Base-by-base conservation (phyloP, 2,888 invertebrate genomes). In the Drosophila parthenogenetica region DNA sequence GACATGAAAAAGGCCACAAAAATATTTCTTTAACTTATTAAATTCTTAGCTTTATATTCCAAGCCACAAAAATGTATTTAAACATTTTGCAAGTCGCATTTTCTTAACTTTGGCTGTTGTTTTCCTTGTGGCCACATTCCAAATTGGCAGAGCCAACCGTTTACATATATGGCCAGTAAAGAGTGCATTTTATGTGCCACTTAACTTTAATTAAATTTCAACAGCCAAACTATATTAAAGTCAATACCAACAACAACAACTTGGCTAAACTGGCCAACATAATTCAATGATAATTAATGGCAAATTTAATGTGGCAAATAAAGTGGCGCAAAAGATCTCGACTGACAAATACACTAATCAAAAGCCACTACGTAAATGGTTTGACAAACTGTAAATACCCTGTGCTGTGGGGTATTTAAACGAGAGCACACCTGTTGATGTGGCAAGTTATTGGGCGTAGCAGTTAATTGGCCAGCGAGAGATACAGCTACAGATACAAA, bases 221-320 rank as follows among this genome's bases (percentile, higher is more conserved):
- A 74, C 62, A 74, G 53, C 16, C 62, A 73, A 67, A 37, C 35
- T 10, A 8, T 14, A 17, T 53, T 16, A 46, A 42, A 64, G 40
- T n/a, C 32, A 51, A 48, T 16, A 43, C 40, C 45, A 68, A 22
- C 37, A 10, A 8, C 65, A 37, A 16, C 49, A 43, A 54, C 19
- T 48, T 40, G 29, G 37, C 22, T 40, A 74, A 76, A 60, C 54
- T 68, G 71, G 66, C 64, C 69, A 69, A 68, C 77, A 77, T 77
- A 76, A 76, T 76, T 68, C 50, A 48, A 32, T 57, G 49, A 74
- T 79, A 86, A 79, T 81, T 80, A 73, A 83, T 83, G 49, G 61
- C 58, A 76, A 66, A 66, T 54, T 54, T 66, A 69, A 69, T 73
- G 75, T 54, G 48, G 58, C 19, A 46, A 71, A 51, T 64, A 8